Conservation (phyloP, 2,888 invertebrate species). For the Heliconius sara region DNA sequence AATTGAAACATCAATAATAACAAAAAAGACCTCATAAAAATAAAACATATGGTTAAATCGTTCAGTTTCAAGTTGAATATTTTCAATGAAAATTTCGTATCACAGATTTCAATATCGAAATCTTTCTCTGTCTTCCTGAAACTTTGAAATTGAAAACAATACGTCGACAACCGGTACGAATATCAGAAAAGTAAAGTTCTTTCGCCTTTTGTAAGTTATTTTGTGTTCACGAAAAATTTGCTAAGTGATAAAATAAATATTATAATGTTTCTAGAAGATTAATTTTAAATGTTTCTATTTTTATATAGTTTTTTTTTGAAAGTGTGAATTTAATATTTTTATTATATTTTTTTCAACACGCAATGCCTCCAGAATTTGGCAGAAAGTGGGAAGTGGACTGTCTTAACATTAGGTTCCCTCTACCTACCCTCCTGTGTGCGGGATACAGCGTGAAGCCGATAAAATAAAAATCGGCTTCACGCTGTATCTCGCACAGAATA, state of each 20-base stretch:
- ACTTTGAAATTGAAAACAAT: constrained; percentile 38
- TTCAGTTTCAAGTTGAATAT: constrained; percentile 68
- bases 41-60: constrained; percentile 53
- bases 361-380: no score
- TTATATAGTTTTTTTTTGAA: not conserved
- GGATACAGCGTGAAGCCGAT: no score
- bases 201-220: constrained; percentile 13
- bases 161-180: constrained; percentile 19
- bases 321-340: not conserved
- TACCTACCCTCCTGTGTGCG: no score
- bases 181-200: constrained; percentile 17
- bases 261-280: not conserved
- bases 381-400: no score
- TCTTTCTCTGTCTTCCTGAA: constrained; percentile 68
- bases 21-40: not conserved
- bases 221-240: constrained; percentile 5
- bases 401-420: no score
- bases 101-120: constrained; percentile 80
- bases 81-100: constrained; percentile 74
- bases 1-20: no score
- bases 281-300: not conserved
- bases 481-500: no score
- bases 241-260: not conserved
- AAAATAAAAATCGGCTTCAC: no score
- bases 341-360: not conserved